Evolutionary conservation across 2,888 invertebrate species (phyloP), one percentile per base, ranked within the genome.

Genomic region (Himalopsyche kuldschensis): DNA sequence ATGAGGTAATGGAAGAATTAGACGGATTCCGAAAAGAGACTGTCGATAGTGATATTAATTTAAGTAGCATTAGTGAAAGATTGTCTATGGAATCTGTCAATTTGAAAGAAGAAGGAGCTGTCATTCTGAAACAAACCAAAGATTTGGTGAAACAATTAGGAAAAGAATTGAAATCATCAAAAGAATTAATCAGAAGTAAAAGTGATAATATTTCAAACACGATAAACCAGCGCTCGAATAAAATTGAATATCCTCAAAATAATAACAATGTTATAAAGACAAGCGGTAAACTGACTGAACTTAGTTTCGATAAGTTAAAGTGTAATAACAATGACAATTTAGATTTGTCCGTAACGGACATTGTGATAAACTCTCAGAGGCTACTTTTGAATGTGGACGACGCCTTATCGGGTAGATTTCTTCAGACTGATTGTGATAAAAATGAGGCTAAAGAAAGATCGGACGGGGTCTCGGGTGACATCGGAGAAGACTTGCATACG

Each of bases 331-430:
- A 69, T 11, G n/a, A 86, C 83, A 82, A 88, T 78, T 82, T 84
- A 4, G 88, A 89, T 41, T 41, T 84, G 32, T 89, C 90, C 0
- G 90, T 91, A 0, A 89, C 89, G 8, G 90, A 91, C 55, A 86
- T 92, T 35, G 91, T 92, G 85, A 87, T 88, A 75, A 92, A 91
- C 84, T 91, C 91, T 0, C 91, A 92, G 87, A 90, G 89, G 85
- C 84, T 92, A 85, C 86, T 92, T 87, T 84, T 88, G 85, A 90
- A 91, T 85, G 91, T 92, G 1, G 91, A 91, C 85, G 90, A 89
- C 82, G 91, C 88, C 41, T 86, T 92, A 87, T 88, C 88, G 15
- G 89, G 88, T 30, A 77, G 78, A 31, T 83, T 80, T 41, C 48
- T 32, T 69, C 30, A 81, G n/a, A 69, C 31, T 31, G n/a, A 41